A percentile compares a stretch with the other conserved stretches of the same genome.
phyloP scores from a whole-genome alignment of 2,888 invertebrate genomes.

The Agrotis segetum region DNA sequence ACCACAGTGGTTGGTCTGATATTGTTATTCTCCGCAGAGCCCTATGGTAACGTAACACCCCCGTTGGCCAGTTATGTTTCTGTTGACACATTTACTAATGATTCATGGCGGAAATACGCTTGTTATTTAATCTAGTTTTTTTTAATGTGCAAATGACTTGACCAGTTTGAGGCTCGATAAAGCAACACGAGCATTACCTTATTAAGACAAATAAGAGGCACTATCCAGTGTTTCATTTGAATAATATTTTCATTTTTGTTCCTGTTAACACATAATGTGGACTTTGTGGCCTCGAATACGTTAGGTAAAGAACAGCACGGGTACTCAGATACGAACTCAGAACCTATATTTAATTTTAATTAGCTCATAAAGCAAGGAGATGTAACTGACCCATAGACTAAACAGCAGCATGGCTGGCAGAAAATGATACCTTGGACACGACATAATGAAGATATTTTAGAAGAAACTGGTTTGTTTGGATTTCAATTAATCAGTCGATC shows the following conservation, averaged over 20 bases:
- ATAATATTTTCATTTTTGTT: no score
- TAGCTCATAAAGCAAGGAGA: no score
- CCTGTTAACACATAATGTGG: no score
- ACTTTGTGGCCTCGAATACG: no score
- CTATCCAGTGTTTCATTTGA: no score
- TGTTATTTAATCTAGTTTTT: slow-evolving; percentile 53
- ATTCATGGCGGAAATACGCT: slow-evolving; percentile 64
- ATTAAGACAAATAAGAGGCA: neutral
- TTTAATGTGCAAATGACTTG: slow-evolving; percentile 32
- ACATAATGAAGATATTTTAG: neutral
- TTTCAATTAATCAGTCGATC: neutral
- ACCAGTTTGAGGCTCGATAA: neutral
- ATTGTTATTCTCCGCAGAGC: slow-evolving; percentile 85
- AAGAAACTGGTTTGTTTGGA: neutral
- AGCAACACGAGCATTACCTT: neutral
- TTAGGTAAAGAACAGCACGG: no score
- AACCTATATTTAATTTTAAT: no score
- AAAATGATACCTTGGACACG: neutral
- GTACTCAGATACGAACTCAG: no score
- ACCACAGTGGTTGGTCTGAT: slow-evolving; percentile 79
- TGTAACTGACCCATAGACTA: no score
- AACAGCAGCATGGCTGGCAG: neutral
- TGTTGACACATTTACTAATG: slow-evolving; percentile 66
- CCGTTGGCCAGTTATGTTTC: slow-evolving; percentile 61
- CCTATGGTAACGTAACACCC: slow-evolving; percentile 86